Conservation (phyloP, 2,113 vertebrate genomes). For the Myotis yumanensis region DNA sequence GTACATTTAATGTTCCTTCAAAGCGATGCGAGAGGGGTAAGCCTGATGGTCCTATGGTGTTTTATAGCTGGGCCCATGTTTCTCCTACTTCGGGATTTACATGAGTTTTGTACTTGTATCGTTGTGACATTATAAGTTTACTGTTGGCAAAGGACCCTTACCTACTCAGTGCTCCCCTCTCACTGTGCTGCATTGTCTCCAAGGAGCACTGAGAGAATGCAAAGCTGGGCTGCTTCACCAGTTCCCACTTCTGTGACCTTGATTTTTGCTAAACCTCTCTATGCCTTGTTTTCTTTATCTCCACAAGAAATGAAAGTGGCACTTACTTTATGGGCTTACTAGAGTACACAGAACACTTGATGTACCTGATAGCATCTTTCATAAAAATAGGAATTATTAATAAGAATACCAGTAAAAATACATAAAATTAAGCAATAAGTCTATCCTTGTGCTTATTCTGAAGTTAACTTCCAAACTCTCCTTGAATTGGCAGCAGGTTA, state of each 20-base stretch:
- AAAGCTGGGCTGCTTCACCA: not conserved
- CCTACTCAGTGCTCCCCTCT: not conserved
- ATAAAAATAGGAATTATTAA: not conserved
- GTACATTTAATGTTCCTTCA: not conserved
- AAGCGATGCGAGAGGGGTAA: not conserved
- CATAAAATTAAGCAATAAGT: not conserved
- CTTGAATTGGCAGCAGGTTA: not conserved
- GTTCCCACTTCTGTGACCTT: not conserved
- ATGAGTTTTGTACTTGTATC: not conserved
- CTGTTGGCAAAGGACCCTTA: not conserved
- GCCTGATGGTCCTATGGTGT: not conserved
- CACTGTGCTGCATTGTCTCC: not conserved
- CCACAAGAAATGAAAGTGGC: not conserved
- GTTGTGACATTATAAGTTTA: not conserved
- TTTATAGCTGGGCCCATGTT: not conserved
- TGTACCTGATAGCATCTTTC: not conserved
- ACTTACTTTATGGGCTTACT: not conserved
- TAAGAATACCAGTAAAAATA: not conserved
- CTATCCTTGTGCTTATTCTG: not conserved
- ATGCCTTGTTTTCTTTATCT: not conserved
- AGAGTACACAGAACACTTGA: not conserved
- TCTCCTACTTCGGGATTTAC: not conserved
- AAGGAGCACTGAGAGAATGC: not conserved
- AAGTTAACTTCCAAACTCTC: not conserved
- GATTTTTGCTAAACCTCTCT: not conserved